Percentiles rank a stretch among this genome's conserved stretches.
Evolutionary conservation across 2,113 vertebrate genomes (phyloP).

Genomic region (Limanda limanda): DNA sequence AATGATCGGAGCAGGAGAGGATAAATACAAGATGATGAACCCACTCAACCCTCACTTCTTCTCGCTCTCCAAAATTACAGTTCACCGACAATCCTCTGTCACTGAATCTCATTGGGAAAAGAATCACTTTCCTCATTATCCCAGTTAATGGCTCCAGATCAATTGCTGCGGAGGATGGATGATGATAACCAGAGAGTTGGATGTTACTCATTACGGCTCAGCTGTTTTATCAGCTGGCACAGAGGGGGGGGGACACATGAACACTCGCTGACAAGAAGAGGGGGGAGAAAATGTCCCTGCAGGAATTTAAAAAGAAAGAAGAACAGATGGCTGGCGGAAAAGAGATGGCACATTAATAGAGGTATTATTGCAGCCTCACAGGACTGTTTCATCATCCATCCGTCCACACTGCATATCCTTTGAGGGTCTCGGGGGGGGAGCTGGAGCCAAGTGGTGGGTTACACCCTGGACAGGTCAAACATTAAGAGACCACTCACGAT

Average conservation of each 20-base stretch:
- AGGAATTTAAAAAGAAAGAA: neutral
- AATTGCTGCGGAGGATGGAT: constrained; percentile 36
- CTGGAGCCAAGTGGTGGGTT: no score
- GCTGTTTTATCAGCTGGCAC: constrained; percentile 51
- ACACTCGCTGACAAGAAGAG: constrained; percentile 21
- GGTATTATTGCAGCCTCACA: neutral
- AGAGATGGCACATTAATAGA: neutral
- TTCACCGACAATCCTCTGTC: neutral
- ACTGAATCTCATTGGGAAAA: neutral
- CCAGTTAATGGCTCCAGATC: constrained; percentile 26
- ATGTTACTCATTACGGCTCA: constrained; percentile 35
- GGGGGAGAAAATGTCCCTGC: neutral
- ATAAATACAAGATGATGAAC: neutral
- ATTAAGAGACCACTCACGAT: no score
- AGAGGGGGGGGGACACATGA: constrained; percentile 12
- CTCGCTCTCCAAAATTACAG: neutral
- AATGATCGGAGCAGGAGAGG: neutral
- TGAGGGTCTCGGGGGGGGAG: no score
- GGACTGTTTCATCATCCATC: no score
- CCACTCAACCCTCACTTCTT: neutral
- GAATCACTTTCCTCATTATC: neutral
- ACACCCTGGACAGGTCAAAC: no score
- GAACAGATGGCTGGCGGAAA: neutral
- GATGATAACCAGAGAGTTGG: constrained; percentile 10
- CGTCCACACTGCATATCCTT: no score